A percentile compares a stretch with the other conserved stretches of the same genome.
Conservation (phyloP, 2,797 vertebrate species). For the Borostomias antarcticus region DNA sequence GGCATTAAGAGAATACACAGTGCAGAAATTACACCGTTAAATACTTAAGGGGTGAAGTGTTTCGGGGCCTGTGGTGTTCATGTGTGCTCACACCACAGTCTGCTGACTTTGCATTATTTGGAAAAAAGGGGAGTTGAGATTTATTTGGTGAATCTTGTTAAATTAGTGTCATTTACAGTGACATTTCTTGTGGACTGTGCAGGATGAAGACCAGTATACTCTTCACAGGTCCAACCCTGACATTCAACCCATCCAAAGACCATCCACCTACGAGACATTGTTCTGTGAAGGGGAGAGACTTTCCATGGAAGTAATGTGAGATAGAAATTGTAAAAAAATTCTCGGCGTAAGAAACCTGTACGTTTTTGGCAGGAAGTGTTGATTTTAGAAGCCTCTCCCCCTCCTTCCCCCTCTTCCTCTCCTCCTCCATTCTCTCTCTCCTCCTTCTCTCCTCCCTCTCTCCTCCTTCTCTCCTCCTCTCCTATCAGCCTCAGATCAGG, state of each 20-base stretch:
- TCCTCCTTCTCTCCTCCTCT: slow-evolving; percentile 39
- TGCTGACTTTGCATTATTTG: neutral
- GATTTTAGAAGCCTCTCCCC: slow-evolving; percentile 62
- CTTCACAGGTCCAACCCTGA: no score
- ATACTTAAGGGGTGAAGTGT: neutral
- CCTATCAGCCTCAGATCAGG: slow-evolving; percentile 58
- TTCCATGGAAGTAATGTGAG: slow-evolving; percentile 12
- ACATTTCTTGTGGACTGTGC: no score
- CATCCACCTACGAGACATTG: no score
- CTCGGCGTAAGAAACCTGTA: slow-evolving; percentile 50
- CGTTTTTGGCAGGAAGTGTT: slow-evolving; percentile 58
- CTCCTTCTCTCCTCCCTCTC: slow-evolving; percentile 34
- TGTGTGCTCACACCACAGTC: neutral
- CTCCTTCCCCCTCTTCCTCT: neutral
- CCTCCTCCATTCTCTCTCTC: slow-evolving; percentile 14
- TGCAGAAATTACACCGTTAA: slow-evolving; percentile 56
- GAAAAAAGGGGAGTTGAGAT: neutral
- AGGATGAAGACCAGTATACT: no score
- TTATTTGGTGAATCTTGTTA: neutral
- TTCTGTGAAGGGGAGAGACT: neutral
- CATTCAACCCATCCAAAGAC: no score
- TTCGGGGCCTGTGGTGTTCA: no score
- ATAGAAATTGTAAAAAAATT: no score
- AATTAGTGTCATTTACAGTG: no score
- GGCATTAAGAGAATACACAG: slow-evolving; percentile 37